Percentiles rank a stretch among this genome's conserved stretches.
Evolutionary conservation across 2,797 vertebrate species (phyloP).

Genomic region (Muscicapa comitata): DNA sequence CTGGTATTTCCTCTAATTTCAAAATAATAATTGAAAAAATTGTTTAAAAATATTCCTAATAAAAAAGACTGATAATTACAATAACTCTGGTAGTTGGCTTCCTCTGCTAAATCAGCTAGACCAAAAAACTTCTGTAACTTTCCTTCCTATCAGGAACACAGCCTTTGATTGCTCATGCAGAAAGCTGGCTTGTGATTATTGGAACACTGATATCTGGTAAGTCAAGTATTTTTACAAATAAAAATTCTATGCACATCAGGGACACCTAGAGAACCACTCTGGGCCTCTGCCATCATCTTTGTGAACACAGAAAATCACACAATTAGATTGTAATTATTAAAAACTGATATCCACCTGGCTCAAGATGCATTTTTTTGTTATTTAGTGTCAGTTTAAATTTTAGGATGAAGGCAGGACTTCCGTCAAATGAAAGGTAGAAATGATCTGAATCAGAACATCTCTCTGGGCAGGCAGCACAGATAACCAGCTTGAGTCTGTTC

Average conservation of each 20-base stretch:
- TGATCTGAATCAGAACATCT: not conserved
- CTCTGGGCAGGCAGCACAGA: not conserved
- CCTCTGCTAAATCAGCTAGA: not conserved
- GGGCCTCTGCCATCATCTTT: not conserved
- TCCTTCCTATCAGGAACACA: not conserved
- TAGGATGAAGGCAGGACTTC: not conserved
- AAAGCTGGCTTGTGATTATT: not conserved
- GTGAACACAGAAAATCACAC: not conserved
- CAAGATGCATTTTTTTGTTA: not conserved
- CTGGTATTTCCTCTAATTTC: not conserved
- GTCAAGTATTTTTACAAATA: not conserved
- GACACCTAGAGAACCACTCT: not conserved
- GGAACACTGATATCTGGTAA: not conserved
- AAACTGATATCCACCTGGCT: not conserved
- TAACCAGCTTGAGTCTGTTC: not conserved
- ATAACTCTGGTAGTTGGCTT: not conserved
- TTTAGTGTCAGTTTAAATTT: not conserved
- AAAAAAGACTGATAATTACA: not conserved
- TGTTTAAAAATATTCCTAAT: not conserved
- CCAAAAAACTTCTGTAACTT: not conserved
- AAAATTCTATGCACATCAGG: not conserved
- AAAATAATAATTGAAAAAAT: not conserved
- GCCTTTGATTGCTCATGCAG: not conserved
- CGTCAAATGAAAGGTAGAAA: not conserved
- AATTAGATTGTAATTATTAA: not conserved